Percentiles rank a stretch among this genome's conserved stretches.
Conservation (phyloP, 2,113 vertebrate species). For the Misgurnus anguillicaudatus region DNA sequence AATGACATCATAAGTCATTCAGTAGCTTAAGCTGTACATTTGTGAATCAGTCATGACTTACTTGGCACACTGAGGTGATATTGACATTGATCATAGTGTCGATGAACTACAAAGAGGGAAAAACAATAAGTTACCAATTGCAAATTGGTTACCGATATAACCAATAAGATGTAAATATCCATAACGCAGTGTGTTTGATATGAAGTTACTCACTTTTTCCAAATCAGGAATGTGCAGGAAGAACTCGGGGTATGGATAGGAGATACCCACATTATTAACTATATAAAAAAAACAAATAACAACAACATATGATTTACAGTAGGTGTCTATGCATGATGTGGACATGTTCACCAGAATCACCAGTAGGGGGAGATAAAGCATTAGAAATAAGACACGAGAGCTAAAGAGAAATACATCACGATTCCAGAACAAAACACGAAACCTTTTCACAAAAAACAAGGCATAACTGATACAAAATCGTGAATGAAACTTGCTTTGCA, state of each 20-base stretch:
- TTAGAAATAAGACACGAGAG: not conserved
- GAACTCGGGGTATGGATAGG: slow-evolving; percentile 89
- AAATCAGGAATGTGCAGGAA: slow-evolving; percentile 88
- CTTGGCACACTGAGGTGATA: slow-evolving; percentile 86
- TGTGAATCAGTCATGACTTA: slow-evolving; percentile 60
- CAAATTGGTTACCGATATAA: not conserved
- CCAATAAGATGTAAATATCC: not conserved
- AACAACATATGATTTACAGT: not conserved
- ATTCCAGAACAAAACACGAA: not conserved
- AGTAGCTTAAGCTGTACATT: not conserved
- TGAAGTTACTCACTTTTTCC: slow-evolving; percentile 81
- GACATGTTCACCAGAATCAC: not conserved
- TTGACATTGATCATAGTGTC: slow-evolving; percentile 87
- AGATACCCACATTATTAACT: slow-evolving; percentile 96
- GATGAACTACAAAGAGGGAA: slow-evolving; percentile 79
- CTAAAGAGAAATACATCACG: not conserved
- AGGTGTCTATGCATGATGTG: not conserved
- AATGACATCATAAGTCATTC: not conserved
- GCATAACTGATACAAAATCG: not conserved
- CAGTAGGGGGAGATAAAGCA: slow-evolving; percentile 41
- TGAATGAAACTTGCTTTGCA: not conserved
- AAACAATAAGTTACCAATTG: not conserved
- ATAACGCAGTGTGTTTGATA: not conserved
- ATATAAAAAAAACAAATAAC: slow-evolving; percentile 56
- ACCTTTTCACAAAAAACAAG: not conserved